Evolutionary conservation across 2,113 vertebrate species (phyloP), one percentile per base, ranked within the genome.

Genomic region (Epinephelus fuscoguttatus): DNA sequence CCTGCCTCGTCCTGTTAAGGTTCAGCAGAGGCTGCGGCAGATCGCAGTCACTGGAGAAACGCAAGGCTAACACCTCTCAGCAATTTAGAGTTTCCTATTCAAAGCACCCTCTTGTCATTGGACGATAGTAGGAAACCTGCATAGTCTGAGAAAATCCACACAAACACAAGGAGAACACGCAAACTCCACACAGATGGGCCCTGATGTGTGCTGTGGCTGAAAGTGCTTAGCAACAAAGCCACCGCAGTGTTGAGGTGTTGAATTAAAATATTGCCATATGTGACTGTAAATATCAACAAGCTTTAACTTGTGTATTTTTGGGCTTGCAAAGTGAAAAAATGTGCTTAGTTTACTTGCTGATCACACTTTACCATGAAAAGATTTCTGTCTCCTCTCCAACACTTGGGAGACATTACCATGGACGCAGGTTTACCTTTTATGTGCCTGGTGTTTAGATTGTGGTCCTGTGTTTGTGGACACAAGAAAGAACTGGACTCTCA

Each of bases 371-470:
- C 27, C 21, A 42, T 42, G 60, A 72, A 72, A 78, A 67, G 42
- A 79, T 75, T 73, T 53, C 69, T 78, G 68, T 78, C 55, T 70
- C 23, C 17, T 79, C 33, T 62, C 61, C 21, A 50, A 53, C 71
- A 59, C 62, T 47, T 45, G 53, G 59, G 30, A 70, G 53, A 60
- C 53, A 7, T 67, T 10, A 53, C 56, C 11, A 19, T 45, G 45
- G 61, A 53, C 33, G 25, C 72, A 40, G 59, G 15, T 79, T 66
- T 33, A 57, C 14, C 56, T 76, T 80, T 67, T 14, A 56, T 47
- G 61, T 71, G 21, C 61, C 9, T 18, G 59, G 13, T 77, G 72
- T 85, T 76, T 85, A 62, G 49, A 79, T 55, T 57, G 42, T n/a
- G 4, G 23, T 13, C 1, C 18, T 25, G 55, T 57, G 33, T 69